Conservation (phyloP, 2,888 invertebrate genomes). For the Drosophila diplacantha region DNA sequence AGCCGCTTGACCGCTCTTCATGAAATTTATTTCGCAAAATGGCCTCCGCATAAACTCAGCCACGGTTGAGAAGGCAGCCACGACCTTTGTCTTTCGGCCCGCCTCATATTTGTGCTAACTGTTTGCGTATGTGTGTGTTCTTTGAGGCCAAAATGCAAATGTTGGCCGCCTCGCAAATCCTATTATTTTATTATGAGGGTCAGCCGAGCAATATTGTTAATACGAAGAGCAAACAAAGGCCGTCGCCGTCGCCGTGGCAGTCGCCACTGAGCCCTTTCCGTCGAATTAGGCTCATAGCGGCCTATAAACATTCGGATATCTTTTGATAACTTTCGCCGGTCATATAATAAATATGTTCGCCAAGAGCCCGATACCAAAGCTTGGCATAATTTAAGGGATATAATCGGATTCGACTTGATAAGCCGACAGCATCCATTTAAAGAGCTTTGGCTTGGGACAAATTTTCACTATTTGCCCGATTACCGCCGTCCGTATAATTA, state of each 20-base stretch:
- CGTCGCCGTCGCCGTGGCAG: conserved; percentile 11
- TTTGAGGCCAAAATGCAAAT: conserved; percentile 46
- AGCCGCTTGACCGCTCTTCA: neutral
- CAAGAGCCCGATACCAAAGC: conserved; percentile 7
- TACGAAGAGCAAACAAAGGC: conserved; percentile 40
- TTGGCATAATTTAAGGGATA: conserved; percentile 19
- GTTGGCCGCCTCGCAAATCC: conserved; percentile 57
- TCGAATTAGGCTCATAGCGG: conserved; percentile 3
- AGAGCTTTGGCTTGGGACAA: conserved; percentile 12
- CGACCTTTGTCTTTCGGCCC: conserved; percentile 37
- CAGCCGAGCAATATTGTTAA: conserved; percentile 43
- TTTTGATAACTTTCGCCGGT: conserved; percentile 26
- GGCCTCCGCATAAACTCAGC: conserved; percentile 11
- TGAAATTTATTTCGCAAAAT: conserved; percentile 9
- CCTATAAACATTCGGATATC: conserved; percentile 31
- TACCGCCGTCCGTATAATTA: conserved; percentile 43
- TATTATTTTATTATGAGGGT: conserved; percentile 66
- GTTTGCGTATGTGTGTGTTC: conserved; percentile 28
- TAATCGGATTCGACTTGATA: conserved; percentile 30
- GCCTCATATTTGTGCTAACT: conserved; percentile 39
- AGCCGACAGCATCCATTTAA: conserved; percentile 27
- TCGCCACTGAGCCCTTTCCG: conserved; percentile 3
- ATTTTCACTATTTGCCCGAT: conserved; percentile 31
- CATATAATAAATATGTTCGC: conserved; percentile 27
- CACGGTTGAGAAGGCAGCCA: conserved; percentile 3